phyloP scores from a whole-genome alignment of 2,113 vertebrate species.

The Cynopterus brachyotis region DNA sequence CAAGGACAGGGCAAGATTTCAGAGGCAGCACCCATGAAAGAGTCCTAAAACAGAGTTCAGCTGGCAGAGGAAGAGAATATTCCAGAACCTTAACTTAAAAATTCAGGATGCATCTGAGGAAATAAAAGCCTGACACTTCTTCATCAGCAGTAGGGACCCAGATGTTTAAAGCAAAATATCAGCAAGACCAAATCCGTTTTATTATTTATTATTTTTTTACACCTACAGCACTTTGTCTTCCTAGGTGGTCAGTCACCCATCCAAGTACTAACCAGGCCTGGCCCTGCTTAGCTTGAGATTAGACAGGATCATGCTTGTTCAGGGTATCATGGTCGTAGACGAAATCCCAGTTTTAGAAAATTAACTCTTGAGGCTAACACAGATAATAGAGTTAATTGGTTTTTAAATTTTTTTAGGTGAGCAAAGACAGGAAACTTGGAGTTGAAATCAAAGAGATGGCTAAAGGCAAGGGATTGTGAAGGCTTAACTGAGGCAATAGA shows the following conservation, averaged over 20 bases:
- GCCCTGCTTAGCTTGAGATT: too few species aligned
- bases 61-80: neutral
- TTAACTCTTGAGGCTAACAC: neutral
- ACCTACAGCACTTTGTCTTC: too few species aligned
- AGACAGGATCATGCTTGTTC: too few species aligned
- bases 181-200: neutral
- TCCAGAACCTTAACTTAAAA: neutral
- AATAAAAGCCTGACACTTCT: neutral
- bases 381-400: neutral
- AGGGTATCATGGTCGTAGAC: neutral
- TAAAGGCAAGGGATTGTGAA: neutral
- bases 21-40: neutral
- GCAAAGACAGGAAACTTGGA: neutral
- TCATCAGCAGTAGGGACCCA: neutral
- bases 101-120: neutral
- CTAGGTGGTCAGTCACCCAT: too few species aligned
- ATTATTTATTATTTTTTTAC: too few species aligned
- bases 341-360: conserved; percentile 34
- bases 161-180: neutral
- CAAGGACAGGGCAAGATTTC: neutral
- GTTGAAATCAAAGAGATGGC: neutral
- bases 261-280: too few species aligned
- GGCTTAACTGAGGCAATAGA: neutral
- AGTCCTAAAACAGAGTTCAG: neutral
- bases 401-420: neutral